These are phyloP conservation scores for Euplexia lucipara DNA, from an alignment of 2,888 invertebrate genomes.

Conservation along the genomic window DNA sequence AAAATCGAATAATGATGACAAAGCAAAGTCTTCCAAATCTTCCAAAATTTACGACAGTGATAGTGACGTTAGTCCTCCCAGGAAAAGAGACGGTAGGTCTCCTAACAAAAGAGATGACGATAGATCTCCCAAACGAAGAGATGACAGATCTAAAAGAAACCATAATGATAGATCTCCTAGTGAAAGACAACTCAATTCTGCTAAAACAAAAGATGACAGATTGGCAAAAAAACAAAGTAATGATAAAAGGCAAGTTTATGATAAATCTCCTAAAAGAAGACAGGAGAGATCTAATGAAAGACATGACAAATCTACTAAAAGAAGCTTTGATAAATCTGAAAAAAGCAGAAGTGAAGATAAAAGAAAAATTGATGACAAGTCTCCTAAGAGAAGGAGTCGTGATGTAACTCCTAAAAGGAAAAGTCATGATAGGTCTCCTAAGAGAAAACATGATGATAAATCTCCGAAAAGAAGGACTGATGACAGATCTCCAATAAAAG, in stretches of 20 bases:
- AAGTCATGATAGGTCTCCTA: conserved; percentile 12
- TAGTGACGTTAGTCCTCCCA: conserved; percentile 83
- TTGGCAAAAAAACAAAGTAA: too few species aligned
- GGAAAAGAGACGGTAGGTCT: conserved; percentile 61
- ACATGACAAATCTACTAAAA: conserved; percentile 3
- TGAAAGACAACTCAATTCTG: conserved; percentile 4
- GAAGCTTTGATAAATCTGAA: too few species aligned
- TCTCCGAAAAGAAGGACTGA: conserved; percentile 40
- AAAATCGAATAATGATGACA: conserved; percentile 46
- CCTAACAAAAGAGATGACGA: conserved; percentile 33
- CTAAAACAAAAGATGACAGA: background rate
- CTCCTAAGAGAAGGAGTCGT: conserved; percentile 61
- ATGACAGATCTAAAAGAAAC: conserved; percentile 15
- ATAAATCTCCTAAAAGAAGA: conserved; percentile 10
- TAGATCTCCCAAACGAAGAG: conserved; percentile 35
- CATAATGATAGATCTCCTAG: conserved; percentile 21
- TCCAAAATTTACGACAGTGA: conserved; percentile 71
- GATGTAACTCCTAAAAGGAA: conserved; percentile 47
- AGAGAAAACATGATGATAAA: conserved; percentile 15
- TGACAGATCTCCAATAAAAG: conserved; percentile 38
- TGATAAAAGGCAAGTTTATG: conserved; percentile 6
- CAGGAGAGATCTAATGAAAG: conserved; percentile 2
- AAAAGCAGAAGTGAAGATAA: conserved; percentile 19
- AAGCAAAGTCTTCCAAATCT: conserved; percentile 44
- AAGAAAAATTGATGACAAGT: conserved; percentile 38